Evolutionary conservation across 2,888 invertebrate genomes (phyloP).

Genomic region (Creontiades dilutus): DNA sequence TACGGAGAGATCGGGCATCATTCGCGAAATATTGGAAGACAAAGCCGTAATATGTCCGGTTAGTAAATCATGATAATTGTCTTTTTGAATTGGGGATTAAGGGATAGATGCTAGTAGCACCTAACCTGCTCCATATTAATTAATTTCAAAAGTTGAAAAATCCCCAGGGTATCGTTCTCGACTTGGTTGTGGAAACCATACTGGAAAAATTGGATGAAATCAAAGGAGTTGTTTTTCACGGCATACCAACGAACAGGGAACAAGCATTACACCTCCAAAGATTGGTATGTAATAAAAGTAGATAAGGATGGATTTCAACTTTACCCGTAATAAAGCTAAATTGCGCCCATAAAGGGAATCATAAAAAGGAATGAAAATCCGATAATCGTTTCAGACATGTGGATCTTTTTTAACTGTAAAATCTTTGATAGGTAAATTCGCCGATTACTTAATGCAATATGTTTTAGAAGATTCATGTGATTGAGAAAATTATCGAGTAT

Average conservation of each 20-base stretch:
- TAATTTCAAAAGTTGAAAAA: not conserved
- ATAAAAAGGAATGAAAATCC: too few species aligned
- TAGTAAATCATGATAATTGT: not conserved
- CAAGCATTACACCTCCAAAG: slow-evolving; percentile 74
- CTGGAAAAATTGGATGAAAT: slow-evolving; percentile 72
- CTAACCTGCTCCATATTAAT: not conserved
- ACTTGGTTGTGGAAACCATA: slow-evolving; percentile 73
- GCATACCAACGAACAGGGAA: slow-evolving; percentile 73
- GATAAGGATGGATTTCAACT: too few species aligned
- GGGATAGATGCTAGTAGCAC: too few species aligned
- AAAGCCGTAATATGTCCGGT: slow-evolving; percentile 73
- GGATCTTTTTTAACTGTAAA: too few species aligned
- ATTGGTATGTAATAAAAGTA: slow-evolving; percentile 63
- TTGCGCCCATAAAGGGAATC: too few species aligned
- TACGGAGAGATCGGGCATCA: slow-evolving; percentile 72
- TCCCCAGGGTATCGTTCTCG: slow-evolving; percentile 73
- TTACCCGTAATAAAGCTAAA: too few species aligned
- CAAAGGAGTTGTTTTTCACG: slow-evolving; percentile 74
- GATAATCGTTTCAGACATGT: too few species aligned
- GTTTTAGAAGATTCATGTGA: too few species aligned
- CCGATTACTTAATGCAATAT: too few species aligned
- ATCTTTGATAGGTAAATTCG: too few species aligned
- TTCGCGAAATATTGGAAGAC: slow-evolving; percentile 74
- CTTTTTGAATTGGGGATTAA: too few species aligned
- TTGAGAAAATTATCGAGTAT: too few species aligned